Conservation (phyloP, 2,797 vertebrate species). For the Malurus leucopterus region DNA sequence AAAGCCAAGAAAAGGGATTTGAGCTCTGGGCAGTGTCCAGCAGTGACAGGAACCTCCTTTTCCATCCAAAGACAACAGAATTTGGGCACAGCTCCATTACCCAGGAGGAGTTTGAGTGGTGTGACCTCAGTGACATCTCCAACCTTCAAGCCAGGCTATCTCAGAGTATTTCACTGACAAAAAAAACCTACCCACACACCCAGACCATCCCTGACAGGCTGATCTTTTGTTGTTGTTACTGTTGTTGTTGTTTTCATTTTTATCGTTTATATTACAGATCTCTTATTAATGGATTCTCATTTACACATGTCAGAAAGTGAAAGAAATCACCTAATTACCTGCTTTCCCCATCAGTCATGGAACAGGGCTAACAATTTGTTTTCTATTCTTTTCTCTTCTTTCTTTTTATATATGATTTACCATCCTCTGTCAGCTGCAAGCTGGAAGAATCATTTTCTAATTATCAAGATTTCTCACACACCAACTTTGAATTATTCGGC, state of each 20-base stretch:
- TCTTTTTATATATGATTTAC: slow-evolving; percentile 29
- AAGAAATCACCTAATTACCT: slow-evolving; percentile 68
- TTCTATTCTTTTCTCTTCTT: neutral
- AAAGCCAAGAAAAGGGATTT: neutral
- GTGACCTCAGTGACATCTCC: accelerated
- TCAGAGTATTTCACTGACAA: accelerated
- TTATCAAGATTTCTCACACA: slow-evolving; percentile 43
- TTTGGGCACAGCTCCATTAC: neutral
- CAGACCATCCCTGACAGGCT: neutral
- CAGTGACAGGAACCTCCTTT: neutral
- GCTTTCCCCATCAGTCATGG: slow-evolving; percentile 30
- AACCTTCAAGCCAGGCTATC: neutral
- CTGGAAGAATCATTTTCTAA: slow-evolving; percentile 63
- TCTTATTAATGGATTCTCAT: slow-evolving; percentile 53
- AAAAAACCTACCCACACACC: neutral
- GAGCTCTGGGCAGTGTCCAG: neutral
- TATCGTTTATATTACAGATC: slow-evolving; percentile 43
- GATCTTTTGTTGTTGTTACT: neutral
- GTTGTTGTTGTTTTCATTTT: slow-evolving; percentile 12
- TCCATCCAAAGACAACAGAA: neutral
- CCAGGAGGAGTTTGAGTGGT: neutral
- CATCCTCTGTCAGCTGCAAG: slow-evolving; percentile 29
- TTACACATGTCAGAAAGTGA: slow-evolving; percentile 61
- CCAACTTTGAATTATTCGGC: neutral
- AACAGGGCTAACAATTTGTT: slow-evolving; percentile 27